Conservation (phyloP, 2,113 vertebrate genomes). For the Plectropomus leopardus region DNA sequence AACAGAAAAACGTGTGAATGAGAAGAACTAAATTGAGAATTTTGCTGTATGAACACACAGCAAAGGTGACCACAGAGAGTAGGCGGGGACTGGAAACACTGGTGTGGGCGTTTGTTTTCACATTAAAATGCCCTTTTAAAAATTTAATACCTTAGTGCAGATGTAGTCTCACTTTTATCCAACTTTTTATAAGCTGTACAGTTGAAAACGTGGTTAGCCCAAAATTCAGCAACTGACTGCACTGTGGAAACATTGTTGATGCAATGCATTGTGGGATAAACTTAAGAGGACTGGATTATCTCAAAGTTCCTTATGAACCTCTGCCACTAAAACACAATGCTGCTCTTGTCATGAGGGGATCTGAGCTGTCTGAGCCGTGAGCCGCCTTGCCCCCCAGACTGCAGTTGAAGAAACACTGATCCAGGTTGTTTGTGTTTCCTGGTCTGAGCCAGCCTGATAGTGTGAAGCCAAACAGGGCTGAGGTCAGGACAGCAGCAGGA, state of each 20-base stretch:
- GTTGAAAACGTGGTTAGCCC: background rate
- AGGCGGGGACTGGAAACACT: background rate
- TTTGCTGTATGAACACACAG: background rate
- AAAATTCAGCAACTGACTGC: too few species aligned
- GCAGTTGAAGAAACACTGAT: slow-evolving; percentile 9
- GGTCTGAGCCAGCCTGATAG: slow-evolving; percentile 2
- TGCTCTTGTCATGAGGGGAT: slow-evolving; percentile 11
- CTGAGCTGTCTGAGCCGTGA: slow-evolving; percentile 8
- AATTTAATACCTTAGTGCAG: background rate
- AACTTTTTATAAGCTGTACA: background rate
- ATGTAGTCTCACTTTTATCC: background rate
- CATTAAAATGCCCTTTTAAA: background rate
- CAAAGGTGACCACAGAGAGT: background rate
- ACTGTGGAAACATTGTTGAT: background rate
- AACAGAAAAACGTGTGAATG: background rate
- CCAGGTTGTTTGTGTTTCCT: slow-evolving; percentile 14
- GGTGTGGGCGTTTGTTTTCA: background rate
- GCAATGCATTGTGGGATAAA: slow-evolving; percentile 11
- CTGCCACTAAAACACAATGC: slow-evolving; percentile 1
- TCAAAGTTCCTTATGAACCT: slow-evolving; percentile 18
- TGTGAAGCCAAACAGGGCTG: slow-evolving; percentile 22
- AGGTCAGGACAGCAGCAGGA: slow-evolving; percentile 22
- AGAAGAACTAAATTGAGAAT: background rate
- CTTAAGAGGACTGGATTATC: slow-evolving; percentile 1
- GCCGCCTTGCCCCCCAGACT: background rate